phyloP scores from a whole-genome alignment of 2,888 invertebrate species.

The Chloromyia formosa region DNA sequence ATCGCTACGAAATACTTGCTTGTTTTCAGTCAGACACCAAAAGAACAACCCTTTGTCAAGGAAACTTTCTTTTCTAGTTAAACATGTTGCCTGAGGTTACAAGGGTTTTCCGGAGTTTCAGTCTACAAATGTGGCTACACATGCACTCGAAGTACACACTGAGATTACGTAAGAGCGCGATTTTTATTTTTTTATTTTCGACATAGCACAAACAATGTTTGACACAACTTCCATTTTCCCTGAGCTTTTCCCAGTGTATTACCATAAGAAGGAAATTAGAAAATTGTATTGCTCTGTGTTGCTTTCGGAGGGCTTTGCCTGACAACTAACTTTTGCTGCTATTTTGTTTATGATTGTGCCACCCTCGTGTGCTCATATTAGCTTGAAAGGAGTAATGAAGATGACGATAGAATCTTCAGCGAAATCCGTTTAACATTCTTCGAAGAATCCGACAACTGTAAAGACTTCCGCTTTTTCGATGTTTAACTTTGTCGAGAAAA shows the following conservation, averaged over 20 bases:
- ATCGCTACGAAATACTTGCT: too few relatives aligned
- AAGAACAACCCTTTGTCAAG: background rate
- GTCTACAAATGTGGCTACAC: background rate
- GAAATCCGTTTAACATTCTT: background rate
- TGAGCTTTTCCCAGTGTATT: constrained; percentile 18
- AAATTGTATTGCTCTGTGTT: constrained; percentile 25
- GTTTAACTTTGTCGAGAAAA: background rate
- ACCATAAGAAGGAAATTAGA: constrained; percentile 44
- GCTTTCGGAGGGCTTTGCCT: background rate
- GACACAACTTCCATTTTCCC: background rate
- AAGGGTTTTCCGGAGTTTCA: constrained; percentile 35
- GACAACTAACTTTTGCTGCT: background rate
- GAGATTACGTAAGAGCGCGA: background rate
- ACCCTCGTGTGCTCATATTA: background rate
- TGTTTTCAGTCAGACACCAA: background rate
- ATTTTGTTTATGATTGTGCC: constrained; percentile 2
- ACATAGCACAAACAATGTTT: background rate
- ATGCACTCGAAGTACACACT: background rate
- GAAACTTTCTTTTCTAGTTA: constrained; percentile 32
- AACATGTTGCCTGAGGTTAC: constrained; percentile 38
- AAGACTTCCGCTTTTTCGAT: constrained; percentile 27
- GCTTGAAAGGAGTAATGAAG: background rate
- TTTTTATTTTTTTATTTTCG: background rate
- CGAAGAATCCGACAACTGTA: constrained; percentile 10
- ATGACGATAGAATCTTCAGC: constrained; percentile 24